These are phyloP conservation scores for Dicranocentrus wangi DNA, from an alignment of 2,888 invertebrate genomes.

Conservation along the genomic window DNA sequence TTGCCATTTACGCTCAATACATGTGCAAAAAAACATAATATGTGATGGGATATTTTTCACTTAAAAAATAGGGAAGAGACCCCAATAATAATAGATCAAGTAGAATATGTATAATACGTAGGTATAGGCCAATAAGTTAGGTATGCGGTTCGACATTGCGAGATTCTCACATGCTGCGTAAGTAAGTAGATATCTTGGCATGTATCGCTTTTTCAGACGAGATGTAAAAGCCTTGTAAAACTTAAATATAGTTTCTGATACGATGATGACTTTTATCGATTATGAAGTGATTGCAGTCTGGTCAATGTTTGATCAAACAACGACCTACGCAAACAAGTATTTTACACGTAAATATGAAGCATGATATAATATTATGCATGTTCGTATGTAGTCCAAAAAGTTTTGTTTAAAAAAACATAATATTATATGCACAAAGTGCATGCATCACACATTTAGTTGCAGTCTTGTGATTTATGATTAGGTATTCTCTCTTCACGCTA, in stretches of 20 bases:
- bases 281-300: neutral
- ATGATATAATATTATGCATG: neutral
- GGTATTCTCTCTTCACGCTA: neutral
- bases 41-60: neutral
- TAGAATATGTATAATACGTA: too few relatives aligned
- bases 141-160: too few relatives aligned
- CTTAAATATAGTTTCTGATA: too few relatives aligned
- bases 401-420: neutral
- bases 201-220: too few relatives aligned
- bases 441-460: neutral
- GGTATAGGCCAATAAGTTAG: too few relatives aligned
- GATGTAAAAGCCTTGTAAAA: neutral
- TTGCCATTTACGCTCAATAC: neutral
- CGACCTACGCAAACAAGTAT: slow-evolving; percentile 20
- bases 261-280: neutral
- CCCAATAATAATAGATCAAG: too few relatives aligned
- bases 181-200: too few relatives aligned
- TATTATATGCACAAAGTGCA: neutral
- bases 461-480: neutral
- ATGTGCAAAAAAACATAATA: neutral
- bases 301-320: neutral
- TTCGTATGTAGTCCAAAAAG: neutral
- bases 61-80: too few relatives aligned
- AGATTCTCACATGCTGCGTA: too few relatives aligned
- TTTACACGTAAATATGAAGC: neutral